Base-by-base conservation (phyloP, 2,113 vertebrate genomes). In the Cynopterus brachyotis region DNA sequence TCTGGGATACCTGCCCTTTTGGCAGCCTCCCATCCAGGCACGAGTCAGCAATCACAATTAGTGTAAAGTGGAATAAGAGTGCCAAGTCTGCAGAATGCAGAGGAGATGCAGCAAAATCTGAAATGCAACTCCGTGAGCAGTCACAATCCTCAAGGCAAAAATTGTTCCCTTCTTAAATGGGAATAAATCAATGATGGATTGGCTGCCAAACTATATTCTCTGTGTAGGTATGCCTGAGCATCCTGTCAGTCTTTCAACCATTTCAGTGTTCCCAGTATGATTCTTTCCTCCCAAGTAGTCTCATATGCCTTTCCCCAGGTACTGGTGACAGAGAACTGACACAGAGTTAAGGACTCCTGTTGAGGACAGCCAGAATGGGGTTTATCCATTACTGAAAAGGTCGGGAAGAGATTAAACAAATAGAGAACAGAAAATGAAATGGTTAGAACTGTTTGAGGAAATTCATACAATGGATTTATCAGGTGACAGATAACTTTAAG, bases 1-100 rank as follows among this genome's bases (percentile, higher is more conserved):
- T 75, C 95, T 93, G 92, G 96, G 97, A 96, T 85, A 89, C 50
- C 95, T 96, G 97, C 90, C 95, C 95, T 96, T 97, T 93, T 97
- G 97, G 97, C 96, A 93, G 95, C 78, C 83, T 96, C 87, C 80
- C 87, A 96, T 73, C 70, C 83, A 89, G 47, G 94, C 96, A 95
- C 83, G 2, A 95, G 83, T 96, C 91, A 97, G 95, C 95, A 90
- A 94, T 97, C 95, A 97, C 95, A 91, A 96, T 97, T 92, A 97
- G 94, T 79, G 80, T 78, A 87, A 88, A 95, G 83, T 79, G 40
- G 90, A 62, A 67, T 37, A 4, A 35, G 80, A 92, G 66, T 87
- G 96, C 95, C 96, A 96, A 72, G 90, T 88, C 70, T 92, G 80
- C 94, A 97, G 30, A 88, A 94, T 13, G 64, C 66, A 88, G 55